These are phyloP conservation scores for Macrosoma leucophasiata DNA, from an alignment of 2,888 invertebrate species.

Conservation along the genomic window DNA sequence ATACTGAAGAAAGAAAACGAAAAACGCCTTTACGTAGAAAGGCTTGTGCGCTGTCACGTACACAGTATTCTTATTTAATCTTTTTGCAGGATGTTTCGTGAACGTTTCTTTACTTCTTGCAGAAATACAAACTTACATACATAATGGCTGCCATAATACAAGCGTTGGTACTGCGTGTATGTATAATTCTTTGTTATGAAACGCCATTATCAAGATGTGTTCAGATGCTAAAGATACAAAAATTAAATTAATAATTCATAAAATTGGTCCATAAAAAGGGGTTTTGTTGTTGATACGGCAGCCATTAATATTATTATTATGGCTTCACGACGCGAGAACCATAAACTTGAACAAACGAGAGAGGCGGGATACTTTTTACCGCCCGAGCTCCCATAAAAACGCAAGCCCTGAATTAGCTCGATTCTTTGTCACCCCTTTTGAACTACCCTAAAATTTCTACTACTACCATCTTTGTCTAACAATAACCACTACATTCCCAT, in stretches of 20 bases:
- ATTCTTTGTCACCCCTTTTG: constrained; percentile 75
- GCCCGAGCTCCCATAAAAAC: constrained; percentile 70
- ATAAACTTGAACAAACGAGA: constrained; percentile 73
- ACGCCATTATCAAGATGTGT: too few relatives aligned
- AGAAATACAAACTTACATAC: constrained; percentile 33
- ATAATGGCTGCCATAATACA: constrained; percentile 27
- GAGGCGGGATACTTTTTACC: constrained; percentile 76
- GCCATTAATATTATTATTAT: constrained; percentile 72
- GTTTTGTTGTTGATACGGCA: constrained; percentile 53
- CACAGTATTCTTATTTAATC: constrained; percentile 66
- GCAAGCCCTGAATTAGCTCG: constrained; percentile 74
- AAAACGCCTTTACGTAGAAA: constrained; percentile 61
- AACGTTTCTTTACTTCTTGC: constrained; percentile 39
- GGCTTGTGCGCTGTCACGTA: constrained; percentile 66
- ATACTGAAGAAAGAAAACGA: constrained; percentile 57
- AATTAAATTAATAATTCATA: constrained; percentile 49
- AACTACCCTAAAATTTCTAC: constrained; percentile 72
- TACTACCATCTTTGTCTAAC: constrained; percentile 75
- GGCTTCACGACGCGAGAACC: constrained; percentile 59
- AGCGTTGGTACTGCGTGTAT: constrained; percentile 1
- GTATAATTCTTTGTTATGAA: constrained; percentile 9
- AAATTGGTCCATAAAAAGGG: constrained; percentile 44
- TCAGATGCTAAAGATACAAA: too few relatives aligned
- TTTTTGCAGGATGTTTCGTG: constrained; percentile 54
- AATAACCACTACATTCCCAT: constrained; percentile 75